These are phyloP conservation scores for Drosophila maculinotata DNA, from an alignment of 2,888 invertebrate genomes.

Conservation along the genomic window DNA sequence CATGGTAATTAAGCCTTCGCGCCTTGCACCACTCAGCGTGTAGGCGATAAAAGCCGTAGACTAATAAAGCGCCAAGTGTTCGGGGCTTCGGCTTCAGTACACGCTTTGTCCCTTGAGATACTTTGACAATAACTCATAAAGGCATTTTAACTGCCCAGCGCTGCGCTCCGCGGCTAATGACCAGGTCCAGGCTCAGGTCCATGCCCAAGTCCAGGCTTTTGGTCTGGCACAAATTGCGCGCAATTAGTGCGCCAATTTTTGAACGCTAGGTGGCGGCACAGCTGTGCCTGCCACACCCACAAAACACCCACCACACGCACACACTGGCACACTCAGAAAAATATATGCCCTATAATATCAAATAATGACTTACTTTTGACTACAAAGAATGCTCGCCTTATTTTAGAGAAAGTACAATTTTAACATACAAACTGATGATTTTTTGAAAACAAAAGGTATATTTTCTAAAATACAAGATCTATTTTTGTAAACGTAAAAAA, in stretches of 20 bases:
- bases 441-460: too few relatives aligned
- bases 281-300: conserved; percentile 54
- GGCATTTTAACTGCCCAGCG: conserved; percentile 71
- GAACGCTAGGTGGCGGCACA: conserved; percentile 76
- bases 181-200: conserved; percentile 41
- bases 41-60: conserved; percentile 61
- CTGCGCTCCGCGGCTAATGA: conserved; percentile 68
- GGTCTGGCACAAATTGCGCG: conserved; percentile 69
- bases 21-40: conserved; percentile 11
- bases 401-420: too few relatives aligned
- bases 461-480: too few relatives aligned
- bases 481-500: too few relatives aligned
- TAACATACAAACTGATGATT: too few relatives aligned
- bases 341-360: too few relatives aligned
- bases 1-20: conserved; percentile 55
- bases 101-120: conserved; percentile 54
- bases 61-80: conserved; percentile 51
- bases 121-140: conserved; percentile 76
- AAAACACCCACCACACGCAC: conserved; percentile 9
- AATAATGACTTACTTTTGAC: too few relatives aligned
- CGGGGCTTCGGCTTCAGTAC: neutral
- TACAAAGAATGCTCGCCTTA: too few relatives aligned
- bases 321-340: conserved; percentile 20
- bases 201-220: conserved; percentile 1
- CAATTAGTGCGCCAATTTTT: conserved; percentile 77